Conservation (phyloP, 2,113 vertebrate species). For the Triplophysa rosa region DNA sequence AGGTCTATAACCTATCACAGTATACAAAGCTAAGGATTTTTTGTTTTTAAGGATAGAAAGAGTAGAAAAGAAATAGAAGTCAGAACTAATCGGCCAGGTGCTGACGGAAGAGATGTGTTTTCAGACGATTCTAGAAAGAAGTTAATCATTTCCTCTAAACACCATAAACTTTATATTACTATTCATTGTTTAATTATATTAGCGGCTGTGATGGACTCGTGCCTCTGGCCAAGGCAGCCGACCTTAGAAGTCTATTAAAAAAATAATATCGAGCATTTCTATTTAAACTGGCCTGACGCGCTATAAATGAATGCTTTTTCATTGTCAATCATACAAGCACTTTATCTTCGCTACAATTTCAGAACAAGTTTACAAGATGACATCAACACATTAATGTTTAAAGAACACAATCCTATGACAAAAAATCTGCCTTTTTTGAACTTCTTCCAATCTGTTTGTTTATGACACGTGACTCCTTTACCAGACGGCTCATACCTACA, state of each 20-base stretch:
- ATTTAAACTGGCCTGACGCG: not conserved
- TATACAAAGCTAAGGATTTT: too few species aligned
- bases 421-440: not conserved
- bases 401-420: too few species aligned
- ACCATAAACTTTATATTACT: not conserved
- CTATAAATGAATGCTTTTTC: conserved; percentile 2
- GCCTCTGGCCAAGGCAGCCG: too few species aligned
- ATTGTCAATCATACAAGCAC: not conserved
- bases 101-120: too few species aligned
- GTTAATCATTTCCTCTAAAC: too few species aligned
- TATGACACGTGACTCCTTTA: conserved; percentile 7
- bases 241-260: not conserved
- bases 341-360: not conserved
- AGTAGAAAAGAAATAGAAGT: too few species aligned
- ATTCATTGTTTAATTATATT: not conserved
- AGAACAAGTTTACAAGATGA: not conserved
- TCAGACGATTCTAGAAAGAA: too few species aligned
- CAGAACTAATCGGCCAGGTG: too few species aligned
- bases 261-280: not conserved
- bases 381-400: too few species aligned
- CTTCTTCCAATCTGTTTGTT: not conserved
- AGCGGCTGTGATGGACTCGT: not conserved
- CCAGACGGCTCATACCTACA: conserved; percentile 12
- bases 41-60: too few species aligned
- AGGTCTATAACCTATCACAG: too few species aligned